A percentile compares a stretch with the other conserved stretches of the same genome.
These are phyloP conservation scores for Artibeus lituratus DNA, from an alignment of 2,797 vertebrate genomes.

Conservation along the genomic window DNA sequence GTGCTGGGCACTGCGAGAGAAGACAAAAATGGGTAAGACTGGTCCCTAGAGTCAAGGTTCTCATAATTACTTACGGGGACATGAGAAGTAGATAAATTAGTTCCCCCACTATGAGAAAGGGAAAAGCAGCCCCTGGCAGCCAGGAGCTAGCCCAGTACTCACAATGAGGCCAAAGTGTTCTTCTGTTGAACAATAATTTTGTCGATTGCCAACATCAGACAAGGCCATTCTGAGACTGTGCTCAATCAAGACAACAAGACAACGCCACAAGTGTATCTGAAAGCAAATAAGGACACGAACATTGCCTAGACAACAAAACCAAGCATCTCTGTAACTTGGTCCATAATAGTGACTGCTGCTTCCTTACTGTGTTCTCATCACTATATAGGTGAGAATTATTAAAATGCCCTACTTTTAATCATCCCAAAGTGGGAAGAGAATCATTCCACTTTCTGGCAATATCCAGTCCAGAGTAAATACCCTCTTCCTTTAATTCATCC, in stretches of 20 bases:
- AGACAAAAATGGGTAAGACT: neutral
- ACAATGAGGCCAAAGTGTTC: too few species aligned
- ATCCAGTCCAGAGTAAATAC: neutral
- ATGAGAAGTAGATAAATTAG: neutral
- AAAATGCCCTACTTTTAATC: neutral
- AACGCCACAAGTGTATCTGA: neutral
- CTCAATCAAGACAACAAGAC: neutral
- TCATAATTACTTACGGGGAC: neutral
- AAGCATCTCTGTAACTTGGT: neutral
- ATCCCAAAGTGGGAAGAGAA: too few species aligned
- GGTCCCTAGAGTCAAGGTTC: neutral
- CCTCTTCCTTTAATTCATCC: neutral
- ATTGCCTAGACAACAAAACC: neutral
- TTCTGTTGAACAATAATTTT: neutral
- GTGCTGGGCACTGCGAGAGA: rapidly evolving
- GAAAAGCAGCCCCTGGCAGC: neutral
- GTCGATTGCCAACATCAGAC: neutral
- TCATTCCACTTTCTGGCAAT: neutral
- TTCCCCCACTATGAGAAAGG: neutral
- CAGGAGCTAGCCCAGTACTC: neutral
- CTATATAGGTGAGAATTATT: neutral
- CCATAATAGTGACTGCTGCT: neutral
- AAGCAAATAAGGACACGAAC: neutral
- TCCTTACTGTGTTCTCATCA: neutral
- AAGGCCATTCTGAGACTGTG: neutral